Evolutionary conservation across 2,797 vertebrate genomes (phyloP), one percentile per base, ranked within the genome.

Genomic region (Spondyliosoma cantharus): DNA sequence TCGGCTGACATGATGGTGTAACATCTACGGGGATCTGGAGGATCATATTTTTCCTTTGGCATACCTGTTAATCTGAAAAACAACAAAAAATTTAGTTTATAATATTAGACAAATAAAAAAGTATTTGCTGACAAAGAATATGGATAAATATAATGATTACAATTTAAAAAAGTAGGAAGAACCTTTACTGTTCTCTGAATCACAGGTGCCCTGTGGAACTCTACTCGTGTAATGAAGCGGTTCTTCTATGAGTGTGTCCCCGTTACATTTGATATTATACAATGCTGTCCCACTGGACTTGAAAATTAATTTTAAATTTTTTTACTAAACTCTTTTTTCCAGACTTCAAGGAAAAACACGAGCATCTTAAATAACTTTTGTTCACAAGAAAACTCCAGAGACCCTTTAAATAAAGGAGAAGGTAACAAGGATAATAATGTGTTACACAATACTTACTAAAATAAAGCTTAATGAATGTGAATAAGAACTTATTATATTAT

Each of bases 21-120:
- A 95, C 98, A 97, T 95, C 97, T 95, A 91, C 97, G 97, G 92
- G 97, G 97, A 96, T 99, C 97, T 88, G 97, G 98, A 93, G 98
- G 97, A 91, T 99, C 98, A 99, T 99, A 99, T 98, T 99, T 99
- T 97, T 99, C 98, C 95, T 99, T 99, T 97, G 98, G 98, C 98
- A 99, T 99, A 96, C 97, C 98, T 97, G 95, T 96, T 96, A 96
- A 96, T 97, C 98, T 99, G 80, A 54, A 61, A 63, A 0, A 78
- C 24, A 60, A 6, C 29, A 6, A 32, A 29, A 29, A 32, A 32
- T 32, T 32, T 32, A 32, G 29, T 32, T 32, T 32, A 29, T 27
- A 27, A 27, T 29, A 32, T 32, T 32, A 32, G 3, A 46, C 1
- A 3, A 17, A 45, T 37, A 37, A 37, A 5, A 62, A 56, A 32